These are phyloP conservation scores for Poicephalus meyeri DNA, from an alignment of 2,113 vertebrate genomes.

Conservation along the genomic window DNA sequence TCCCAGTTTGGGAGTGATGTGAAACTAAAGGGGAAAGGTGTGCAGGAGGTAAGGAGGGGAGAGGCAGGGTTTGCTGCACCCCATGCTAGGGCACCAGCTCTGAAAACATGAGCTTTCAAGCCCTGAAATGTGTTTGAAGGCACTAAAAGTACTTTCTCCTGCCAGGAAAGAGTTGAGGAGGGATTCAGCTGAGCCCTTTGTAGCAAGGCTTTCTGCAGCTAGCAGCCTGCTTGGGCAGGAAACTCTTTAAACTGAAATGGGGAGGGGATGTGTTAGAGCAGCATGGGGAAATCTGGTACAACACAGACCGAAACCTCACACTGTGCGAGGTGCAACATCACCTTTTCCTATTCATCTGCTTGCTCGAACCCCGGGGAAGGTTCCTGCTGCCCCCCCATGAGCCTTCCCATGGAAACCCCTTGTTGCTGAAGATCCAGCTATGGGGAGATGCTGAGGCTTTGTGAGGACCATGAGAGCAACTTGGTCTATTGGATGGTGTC, in stretches of 20 bases:
- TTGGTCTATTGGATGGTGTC: background rate
- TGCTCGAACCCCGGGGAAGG: background rate
- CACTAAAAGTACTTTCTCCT: background rate
- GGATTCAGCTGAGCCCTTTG: accelerated
- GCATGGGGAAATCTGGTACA: background rate
- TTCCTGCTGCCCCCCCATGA: accelerated
- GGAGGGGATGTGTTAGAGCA: background rate
- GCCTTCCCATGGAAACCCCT: background rate
- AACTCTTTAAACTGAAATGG: background rate
- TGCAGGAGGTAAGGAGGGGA: background rate
- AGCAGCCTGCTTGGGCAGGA: background rate
- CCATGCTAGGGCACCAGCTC: accelerated
- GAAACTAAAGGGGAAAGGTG: background rate
- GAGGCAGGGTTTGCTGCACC: background rate
- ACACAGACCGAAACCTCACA: background rate
- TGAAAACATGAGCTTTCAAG: background rate
- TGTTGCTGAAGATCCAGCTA: background rate
- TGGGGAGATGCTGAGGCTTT: background rate
- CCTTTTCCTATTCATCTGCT: background rate
- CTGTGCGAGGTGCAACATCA: accelerated
- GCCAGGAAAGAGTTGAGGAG: background rate
- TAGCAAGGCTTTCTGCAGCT: background rate
- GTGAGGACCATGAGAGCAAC: background rate
- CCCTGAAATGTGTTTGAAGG: background rate
- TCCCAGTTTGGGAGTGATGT: accelerated